Base-by-base conservation (phyloP, 1,140 invertebrate genomes). In the Pectinophora gossypiella region DNA sequence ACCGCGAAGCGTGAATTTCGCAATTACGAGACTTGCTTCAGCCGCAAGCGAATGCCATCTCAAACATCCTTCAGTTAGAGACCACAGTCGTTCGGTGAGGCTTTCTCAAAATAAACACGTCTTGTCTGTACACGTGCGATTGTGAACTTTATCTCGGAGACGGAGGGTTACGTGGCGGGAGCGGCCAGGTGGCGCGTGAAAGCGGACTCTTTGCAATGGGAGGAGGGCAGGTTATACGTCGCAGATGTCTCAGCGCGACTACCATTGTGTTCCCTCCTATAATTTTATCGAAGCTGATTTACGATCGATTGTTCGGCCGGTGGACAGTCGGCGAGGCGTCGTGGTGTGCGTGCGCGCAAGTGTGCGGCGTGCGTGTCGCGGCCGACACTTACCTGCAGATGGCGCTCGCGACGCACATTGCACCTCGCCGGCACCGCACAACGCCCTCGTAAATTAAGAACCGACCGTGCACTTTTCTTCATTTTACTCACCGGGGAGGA, bases 231-330 rank as follows among this genome's bases (percentile, higher is more conserved):
- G 67, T 72, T 74, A 75, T 84, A 58, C 69, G 52, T 50, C 64
- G 75, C 71, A 72, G 71, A 72, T 81, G 78, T 67, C 55, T 61
- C 57, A 53, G 57, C 64, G 60, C 69, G 70, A 73, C 63, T 78
- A 83, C 77, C 79, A 86, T 86, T 86, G 73, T 76, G 80, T 82
- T 81, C 71, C 81, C 81, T 86, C 77, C 80, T 86, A 86, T 80
- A 84, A 85, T 83, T 84, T 86, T 85, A 85, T 86, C 79, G 79
- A 77, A 80, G 76, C 68, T 81, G 83, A 85, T 86, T 86, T 86
- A 86, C 79, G 83, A 85, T 86, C 83, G 77, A 86, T 86, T 86
- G 83, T 86, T 86, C 74, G 74, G 56, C 68, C 69, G 72, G 77
- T 70, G 79, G 79, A 82, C 82, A 83, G 77, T 72, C 51, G 59